Evolutionary conservation across 2,113 vertebrate genomes (phyloP).

Genomic region (Crotalus helleri): DNA sequence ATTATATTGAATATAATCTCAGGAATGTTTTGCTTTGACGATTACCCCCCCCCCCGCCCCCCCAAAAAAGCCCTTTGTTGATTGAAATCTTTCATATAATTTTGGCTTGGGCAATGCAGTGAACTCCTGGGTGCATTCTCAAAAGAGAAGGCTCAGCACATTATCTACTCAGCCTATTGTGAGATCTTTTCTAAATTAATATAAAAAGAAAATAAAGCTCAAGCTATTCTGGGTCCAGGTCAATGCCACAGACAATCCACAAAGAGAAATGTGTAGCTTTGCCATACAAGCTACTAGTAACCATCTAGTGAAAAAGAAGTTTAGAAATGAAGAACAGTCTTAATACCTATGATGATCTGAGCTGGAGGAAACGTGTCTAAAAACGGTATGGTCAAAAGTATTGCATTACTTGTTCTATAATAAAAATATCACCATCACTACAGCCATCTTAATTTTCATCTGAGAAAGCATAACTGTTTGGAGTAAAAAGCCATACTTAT

Average conservation of each 20-base stretch:
- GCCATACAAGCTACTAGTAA: slow-evolving; percentile 27
- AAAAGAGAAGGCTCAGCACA: slow-evolving; percentile 41
- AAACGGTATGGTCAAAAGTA: neutral
- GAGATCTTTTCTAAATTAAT: slow-evolving; percentile 48
- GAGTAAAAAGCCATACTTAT: neutral
- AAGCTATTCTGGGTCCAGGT: slow-evolving; percentile 43
- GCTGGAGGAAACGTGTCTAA: neutral
- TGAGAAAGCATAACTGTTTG: neutral
- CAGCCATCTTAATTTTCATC: neutral
- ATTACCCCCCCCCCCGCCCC: neutral
- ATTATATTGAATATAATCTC: neutral
- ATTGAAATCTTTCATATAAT: neutral
- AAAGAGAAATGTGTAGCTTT: neutral
- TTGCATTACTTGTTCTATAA: neutral
- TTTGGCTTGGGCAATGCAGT: slow-evolving; percentile 41
- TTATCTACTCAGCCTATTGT: slow-evolving; percentile 53
- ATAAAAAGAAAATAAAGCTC: slow-evolving; percentile 55
- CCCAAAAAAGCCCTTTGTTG: neutral
- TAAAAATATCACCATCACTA: neutral
- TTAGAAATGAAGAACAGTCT: neutral
- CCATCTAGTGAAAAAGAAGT: neutral
- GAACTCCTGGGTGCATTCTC: slow-evolving; percentile 42
- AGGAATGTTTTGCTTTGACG: neutral
- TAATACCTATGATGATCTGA: neutral
- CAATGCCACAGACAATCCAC: slow-evolving; percentile 22